Evolutionary conservation across 2,888 invertebrate species (phyloP), one percentile per base, ranked within the genome.

Genomic region (Cosmia pyralina): DNA sequence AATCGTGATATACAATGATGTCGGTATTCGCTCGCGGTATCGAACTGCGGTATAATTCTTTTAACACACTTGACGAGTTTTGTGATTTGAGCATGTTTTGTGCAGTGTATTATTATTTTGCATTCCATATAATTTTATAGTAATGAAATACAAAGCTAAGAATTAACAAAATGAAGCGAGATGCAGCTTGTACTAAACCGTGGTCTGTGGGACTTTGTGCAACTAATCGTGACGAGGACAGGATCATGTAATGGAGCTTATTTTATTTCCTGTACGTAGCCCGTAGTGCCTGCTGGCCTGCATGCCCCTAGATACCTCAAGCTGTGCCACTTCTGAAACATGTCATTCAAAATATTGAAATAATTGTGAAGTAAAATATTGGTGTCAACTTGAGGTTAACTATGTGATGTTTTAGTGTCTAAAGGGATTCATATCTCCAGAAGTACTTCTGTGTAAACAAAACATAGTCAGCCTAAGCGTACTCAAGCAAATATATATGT

Each of bases 1-100:
- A 15, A 7, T 38, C 46, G 13, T 28, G 50, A 19, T 22, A 13
- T 15, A 44, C n/a, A 5, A 28, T 17, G 57, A 46, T 13, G 53
- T 44, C 72, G 13, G 75, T 77, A 75, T 74, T 86, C 89, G 88
- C 89, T 75, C 70, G 81, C 91, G 93, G 90, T 90, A 88, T 90
- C 93, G 92, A 89, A 87, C 89, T 86, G 88, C 83, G 79, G 68
- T 79, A 73, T 77, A 83, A 82, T 84, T 87, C 77, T 87, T 82
- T 88, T 91, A 90, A 92, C 92, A 91, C 91, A 87, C 88, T 89
- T 88, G 82, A 88, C 77, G 83, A 88, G 86, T 91, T 88, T 87
- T 90, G 87, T 90, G 88, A 85, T 86, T 74, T 87, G 85, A 91
- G 94, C 94, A 94, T 94, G 94, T 87, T 83, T 88, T 92, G 90